Percentiles rank a stretch among this genome's conserved stretches.
Evolutionary conservation across 2,888 invertebrate species (phyloP).

Genomic region (Tachina grossa): DNA sequence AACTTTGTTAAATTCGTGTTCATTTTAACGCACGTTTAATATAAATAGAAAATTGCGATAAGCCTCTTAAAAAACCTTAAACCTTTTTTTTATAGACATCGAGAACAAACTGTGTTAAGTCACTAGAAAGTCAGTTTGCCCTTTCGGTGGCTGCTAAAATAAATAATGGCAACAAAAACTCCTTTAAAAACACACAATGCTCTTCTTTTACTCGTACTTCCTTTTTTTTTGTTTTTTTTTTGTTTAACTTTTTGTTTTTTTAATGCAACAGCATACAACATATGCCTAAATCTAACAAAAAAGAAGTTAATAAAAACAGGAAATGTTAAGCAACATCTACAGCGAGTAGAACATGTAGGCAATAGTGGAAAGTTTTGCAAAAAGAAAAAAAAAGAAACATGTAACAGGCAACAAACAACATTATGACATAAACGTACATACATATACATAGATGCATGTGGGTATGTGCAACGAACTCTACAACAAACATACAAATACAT

Average conservation of each 20-base stretch:
- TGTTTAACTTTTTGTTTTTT: background rate
- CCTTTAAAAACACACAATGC: constrained; percentile 8
- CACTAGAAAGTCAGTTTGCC: constrained; percentile 25
- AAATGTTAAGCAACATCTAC: constrained; percentile 51
- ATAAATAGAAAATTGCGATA: background rate
- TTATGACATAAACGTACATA: constrained; percentile 6
- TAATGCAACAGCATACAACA: constrained; percentile 30
- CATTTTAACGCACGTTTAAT: too few species aligned
- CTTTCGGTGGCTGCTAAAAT: constrained; percentile 9
- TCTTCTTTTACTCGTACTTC: background rate
- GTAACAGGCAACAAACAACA: background rate
- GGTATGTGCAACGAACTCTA: background rate
- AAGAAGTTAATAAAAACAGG: constrained; percentile 28
- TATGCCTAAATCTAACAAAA: constrained; percentile 26
- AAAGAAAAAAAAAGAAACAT: background rate
- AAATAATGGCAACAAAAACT: constrained; percentile 12
- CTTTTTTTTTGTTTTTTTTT: background rate
- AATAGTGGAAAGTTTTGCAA: background rate
- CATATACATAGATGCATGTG: background rate
- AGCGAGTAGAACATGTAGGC: background rate
- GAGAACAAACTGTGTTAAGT: constrained; percentile 21
- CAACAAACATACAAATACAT: background rate
- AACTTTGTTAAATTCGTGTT: too few species aligned
- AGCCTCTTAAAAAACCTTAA: background rate
- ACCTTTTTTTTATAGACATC: background rate